Base-by-base conservation (phyloP, 2,888 invertebrate species). In the Lamproptera curius region DNA sequence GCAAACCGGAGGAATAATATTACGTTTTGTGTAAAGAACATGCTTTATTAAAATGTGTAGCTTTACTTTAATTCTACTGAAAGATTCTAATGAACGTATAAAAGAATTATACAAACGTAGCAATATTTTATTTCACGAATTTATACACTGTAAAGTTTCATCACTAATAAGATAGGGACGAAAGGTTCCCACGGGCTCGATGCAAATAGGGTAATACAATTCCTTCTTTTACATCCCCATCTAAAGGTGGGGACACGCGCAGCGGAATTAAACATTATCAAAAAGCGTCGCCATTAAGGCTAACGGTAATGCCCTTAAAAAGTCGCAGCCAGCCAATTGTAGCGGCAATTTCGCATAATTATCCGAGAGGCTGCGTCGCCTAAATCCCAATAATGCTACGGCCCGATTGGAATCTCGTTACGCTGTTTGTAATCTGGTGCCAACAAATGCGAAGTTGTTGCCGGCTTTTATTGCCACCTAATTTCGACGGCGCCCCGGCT, bases 321-420 rank as follows among this genome's bases (percentile, higher is more conserved):
- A 85, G 73, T 78, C 73, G 73, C 79, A 81, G 80, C 68, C 71
- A 76, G 73, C 71, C 78, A 86, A 78, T 85, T 69, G 85, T 82
- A 77, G 78, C 64, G 82, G 81, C 84, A 81, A 85, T 86, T 87
- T 86, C 81, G 84, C 86, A 87, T 86, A 87, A 87, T 87, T 86
- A 85, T 76, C 73, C 68, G 66, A 73, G 75, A 73, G 73, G 72
- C 72, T 20, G 76, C 70, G 70, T 63, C 68, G 67, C 79, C 79
- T 80, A 81, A 78, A 84, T 81, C 76, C 85, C 81, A 84, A 85
- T 84, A 82, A 83, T 80, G 71, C 67, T 63, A 56, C 62, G 73
- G 73, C 74, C 66, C 76, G 79, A 85, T 84, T 76, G 77, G 76
- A 79, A 82, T 73, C 78, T 81, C 79, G 84, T 84, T 83, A 81